phyloP scores from a whole-genome alignment of 2,113 vertebrate genomes.

The Clinocottus analis region DNA sequence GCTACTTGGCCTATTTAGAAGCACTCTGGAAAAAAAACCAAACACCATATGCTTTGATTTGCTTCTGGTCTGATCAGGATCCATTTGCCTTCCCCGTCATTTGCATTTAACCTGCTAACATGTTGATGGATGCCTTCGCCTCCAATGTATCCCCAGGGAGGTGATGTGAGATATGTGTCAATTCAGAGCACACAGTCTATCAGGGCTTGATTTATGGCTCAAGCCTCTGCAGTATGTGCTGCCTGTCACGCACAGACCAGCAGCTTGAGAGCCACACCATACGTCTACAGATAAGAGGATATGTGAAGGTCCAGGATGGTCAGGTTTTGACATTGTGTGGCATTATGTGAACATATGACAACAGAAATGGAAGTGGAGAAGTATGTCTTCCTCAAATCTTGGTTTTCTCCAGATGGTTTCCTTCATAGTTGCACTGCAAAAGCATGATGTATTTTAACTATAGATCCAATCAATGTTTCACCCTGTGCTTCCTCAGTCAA shows the following conservation, averaged over 20 bases:
- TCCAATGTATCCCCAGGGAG: constrained; percentile 25
- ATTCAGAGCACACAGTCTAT: constrained; percentile 40
- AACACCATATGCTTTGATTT: constrained; percentile 29
- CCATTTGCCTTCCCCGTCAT: constrained; percentile 40
- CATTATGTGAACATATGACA: constrained; percentile 6
- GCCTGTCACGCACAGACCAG: not conserved
- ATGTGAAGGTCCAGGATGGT: not conserved
- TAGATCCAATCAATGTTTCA: constrained; percentile 38
- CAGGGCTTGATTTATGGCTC: constrained; percentile 51
- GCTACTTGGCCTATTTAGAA: not conserved
- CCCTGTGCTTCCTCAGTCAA: constrained; percentile 30
- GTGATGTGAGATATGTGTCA: constrained; percentile 47
- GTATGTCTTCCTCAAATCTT: not conserved
- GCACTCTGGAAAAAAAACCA: not conserved
- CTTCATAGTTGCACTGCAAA: constrained; percentile 2
- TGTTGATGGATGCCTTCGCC: constrained; percentile 54
- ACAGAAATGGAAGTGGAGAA: not conserved
- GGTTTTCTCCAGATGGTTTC: not conserved
- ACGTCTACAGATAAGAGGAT: constrained; percentile 20
- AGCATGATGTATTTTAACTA: constrained; percentile 8
- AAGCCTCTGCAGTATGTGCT: constrained; percentile 10
- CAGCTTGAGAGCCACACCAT: constrained; percentile 15
- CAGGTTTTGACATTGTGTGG: not conserved
- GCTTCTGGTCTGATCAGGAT: constrained; percentile 39
- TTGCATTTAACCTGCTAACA: constrained; percentile 49